A percentile compares a stretch with the other conserved stretches of the same genome.
Evolutionary conservation across 2,113 vertebrate species (phyloP).

Genomic region (Malurus cyaneus): DNA sequence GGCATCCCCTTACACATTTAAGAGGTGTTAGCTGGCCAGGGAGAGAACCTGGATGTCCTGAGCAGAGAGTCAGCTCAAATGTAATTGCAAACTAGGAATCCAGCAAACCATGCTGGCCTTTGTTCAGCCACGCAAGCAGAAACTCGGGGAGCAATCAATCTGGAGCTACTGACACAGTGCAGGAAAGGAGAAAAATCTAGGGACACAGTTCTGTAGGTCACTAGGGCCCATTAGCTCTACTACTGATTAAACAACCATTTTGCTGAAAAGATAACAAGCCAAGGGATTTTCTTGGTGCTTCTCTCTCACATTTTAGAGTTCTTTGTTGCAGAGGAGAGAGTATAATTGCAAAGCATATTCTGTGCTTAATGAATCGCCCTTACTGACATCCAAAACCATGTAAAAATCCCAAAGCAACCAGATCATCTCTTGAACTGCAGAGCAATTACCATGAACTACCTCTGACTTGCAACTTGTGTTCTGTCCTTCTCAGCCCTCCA

Average conservation of each 20-base stretch:
- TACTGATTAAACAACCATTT: background rate
- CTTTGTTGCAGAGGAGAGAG: background rate
- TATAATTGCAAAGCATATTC: background rate
- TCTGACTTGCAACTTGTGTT: background rate
- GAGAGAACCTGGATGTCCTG: background rate
- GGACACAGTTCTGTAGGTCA: background rate
- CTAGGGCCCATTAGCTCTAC: background rate
- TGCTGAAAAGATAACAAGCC: background rate
- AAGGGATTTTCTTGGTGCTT: background rate
- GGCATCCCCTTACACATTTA: background rate
- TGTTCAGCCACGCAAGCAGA: background rate
- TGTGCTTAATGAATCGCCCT: background rate
- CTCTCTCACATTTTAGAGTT: background rate
- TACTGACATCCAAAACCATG: background rate
- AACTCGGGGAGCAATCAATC: background rate
- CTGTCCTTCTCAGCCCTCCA: background rate
- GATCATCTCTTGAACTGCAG: background rate
- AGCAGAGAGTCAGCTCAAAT: background rate
- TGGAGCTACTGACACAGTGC: background rate
- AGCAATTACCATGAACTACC: background rate
- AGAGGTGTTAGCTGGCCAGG: background rate
- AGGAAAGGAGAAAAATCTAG: background rate
- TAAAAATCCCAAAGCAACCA: background rate
- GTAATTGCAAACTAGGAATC: background rate
- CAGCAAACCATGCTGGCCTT: background rate